Conservation (phyloP, 2,888 invertebrate genomes). For the Netelia inedita region DNA sequence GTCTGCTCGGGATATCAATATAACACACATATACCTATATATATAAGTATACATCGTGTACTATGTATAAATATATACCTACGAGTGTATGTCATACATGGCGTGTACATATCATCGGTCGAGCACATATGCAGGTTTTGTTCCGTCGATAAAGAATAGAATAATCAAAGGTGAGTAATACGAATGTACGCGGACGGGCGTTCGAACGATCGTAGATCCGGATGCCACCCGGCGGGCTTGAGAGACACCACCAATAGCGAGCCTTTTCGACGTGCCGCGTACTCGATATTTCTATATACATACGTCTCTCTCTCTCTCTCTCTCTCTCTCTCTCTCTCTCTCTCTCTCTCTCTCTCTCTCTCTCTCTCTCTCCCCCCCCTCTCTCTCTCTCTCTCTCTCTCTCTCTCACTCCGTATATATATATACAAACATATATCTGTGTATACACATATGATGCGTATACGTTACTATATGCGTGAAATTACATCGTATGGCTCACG, state of each 20-base stretch:
- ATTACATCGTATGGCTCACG: conserved; percentile 76
- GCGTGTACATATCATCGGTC: conserved; percentile 10
- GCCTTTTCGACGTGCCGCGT: conserved; percentile 21
- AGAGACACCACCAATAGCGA: conserved; percentile 31
- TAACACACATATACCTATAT: not conserved
- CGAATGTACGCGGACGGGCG: conserved; percentile 48
- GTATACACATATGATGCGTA: not conserved
- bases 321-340: no score
- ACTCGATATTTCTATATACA: conserved; percentile 2
- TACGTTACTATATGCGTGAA: conserved; percentile 74
- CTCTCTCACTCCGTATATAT: no score
- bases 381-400: no score
- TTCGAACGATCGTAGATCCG: conserved; percentile 59
- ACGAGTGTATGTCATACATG: conserved; percentile 1
- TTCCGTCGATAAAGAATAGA: conserved; percentile 55
- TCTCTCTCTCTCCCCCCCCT: no score
- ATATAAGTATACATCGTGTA: not conserved
- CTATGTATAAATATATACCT: conserved; percentile 2
- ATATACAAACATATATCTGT: not conserved
- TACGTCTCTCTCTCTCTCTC: not conserved
- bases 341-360: no score
- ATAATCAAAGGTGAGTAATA: conserved; percentile 63
- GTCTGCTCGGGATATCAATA: conserved; percentile 8
- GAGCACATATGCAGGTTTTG: conserved; percentile 34
- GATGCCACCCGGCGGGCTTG: conserved; percentile 66